Percentiles rank a stretch among this genome's conserved stretches.
phyloP scores from a whole-genome alignment of 2,797 vertebrate genomes.

The Alosa sapidissima region DNA sequence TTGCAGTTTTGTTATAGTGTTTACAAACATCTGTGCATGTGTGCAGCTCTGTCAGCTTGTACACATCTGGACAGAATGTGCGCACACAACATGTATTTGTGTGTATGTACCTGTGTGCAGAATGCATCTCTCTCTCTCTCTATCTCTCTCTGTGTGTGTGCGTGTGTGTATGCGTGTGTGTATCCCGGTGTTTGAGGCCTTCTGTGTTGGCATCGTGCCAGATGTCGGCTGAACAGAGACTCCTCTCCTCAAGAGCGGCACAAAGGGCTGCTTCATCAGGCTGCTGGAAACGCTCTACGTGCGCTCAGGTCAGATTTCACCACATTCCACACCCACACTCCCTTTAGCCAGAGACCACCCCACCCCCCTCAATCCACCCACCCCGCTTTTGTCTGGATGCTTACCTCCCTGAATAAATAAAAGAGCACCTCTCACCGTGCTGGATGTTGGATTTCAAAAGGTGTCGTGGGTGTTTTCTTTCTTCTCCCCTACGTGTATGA shows the following conservation, averaged over 20 bases:
- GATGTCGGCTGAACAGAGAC: slow-evolving; percentile 21
- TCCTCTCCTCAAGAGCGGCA: slow-evolving; percentile 26
- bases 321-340: slow-evolving; percentile 48
- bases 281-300: slow-evolving; percentile 30
- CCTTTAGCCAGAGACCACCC: slow-evolving; percentile 26
- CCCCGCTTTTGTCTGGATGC: slow-evolving; percentile 27
- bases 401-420: slow-evolving; percentile 38
- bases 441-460: slow-evolving; percentile 43
- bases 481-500: neutral
- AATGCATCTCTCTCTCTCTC: too few relatives aligned
- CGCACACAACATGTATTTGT: neutral
- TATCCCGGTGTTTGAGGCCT: neutral
- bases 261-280: slow-evolving; percentile 49
- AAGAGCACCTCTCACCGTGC: slow-evolving; percentile 27
- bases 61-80: neutral
- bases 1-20: too few relatives aligned
- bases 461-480: slow-evolving; percentile 37
- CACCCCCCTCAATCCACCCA: neutral
- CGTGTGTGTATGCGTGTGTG: slow-evolving; percentile 33
- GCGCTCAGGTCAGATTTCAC: slow-evolving; percentile 52
- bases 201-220: slow-evolving; percentile 30
- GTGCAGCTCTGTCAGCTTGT: neutral
- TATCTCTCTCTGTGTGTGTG: neutral
- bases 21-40: too few relatives aligned
- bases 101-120: slow-evolving; percentile 19